Evolutionary conservation across 2,888 invertebrate species (phyloP), one percentile per base, ranked within the genome.

Genomic region (Latrodectus elegans): DNA sequence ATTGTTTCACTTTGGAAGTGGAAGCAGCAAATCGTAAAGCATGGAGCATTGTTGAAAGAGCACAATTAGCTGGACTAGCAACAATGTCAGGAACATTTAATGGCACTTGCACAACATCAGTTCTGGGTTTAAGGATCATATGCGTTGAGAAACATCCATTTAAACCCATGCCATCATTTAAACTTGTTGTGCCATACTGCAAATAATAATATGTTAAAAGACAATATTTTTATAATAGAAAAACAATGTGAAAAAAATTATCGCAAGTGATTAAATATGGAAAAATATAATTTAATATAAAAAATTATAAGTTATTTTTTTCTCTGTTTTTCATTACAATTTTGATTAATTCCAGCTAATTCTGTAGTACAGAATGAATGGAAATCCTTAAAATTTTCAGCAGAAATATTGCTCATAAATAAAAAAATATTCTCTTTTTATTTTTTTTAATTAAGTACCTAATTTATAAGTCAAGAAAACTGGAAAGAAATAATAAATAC

Each of bases 141-240:
- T 90, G 90, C 51, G 90, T 87, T 10, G 91, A 89, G 88, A 89
- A 90, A 15, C 90, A 90, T 14, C 91, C 91, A 89, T 89, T 90
- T 26, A 90, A 84, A 22, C 90, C 89, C 8, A 73, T 87, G 1
- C 90, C 90, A 70, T 89, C 81, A 67, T 82, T 86, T 55, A 90
- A 67, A 15, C 89, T 80, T 49, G 84, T 82, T 70, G 90, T 90
- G 0, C 91, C 91, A 89, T 90, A 90, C 91, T 91, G 70, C 1
- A 75, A 80, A 70, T 64, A 85, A 17, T 0, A 17, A 11, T 22
- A 60, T 8, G 12, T 22, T 49, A 72, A n/a, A 6, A 49, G 52
- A 52, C 9, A 51, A 11, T 38, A 17, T 26, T 68, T 17, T 68
- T 8, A 15, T 17, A 68, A 68, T 1, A 26, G 8, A 14, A 55